phyloP scores from a whole-genome alignment of 2,888 invertebrate genomes.

The Eupsilia transversa region DNA sequence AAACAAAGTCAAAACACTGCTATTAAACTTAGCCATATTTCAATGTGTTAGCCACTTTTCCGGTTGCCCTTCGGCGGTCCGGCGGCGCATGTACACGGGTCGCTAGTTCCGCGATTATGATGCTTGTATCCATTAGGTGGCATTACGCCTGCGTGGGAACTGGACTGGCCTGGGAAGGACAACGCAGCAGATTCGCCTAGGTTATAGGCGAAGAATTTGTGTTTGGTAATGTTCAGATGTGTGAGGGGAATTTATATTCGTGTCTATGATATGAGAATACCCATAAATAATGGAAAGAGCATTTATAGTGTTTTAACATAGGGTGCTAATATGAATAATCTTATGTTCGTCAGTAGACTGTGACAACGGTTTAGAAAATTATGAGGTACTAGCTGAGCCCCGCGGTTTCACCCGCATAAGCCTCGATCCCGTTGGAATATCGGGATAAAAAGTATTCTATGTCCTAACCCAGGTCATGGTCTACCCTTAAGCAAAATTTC shows the following conservation, averaged over 20 bases:
- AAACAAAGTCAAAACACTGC: background rate
- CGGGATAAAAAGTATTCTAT: too few relatives aligned
- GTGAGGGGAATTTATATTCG: background rate
- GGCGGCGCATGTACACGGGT: conserved; percentile 37
- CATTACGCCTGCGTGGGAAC: conserved; percentile 81
- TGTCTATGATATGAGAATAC: background rate
- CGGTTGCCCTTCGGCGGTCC: conserved; percentile 11
- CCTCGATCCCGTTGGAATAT: too few relatives aligned
- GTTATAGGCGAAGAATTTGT: conserved; percentile 45
- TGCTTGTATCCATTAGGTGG: conserved; percentile 68
- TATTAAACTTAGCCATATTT: background rate
- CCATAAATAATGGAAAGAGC: background rate
- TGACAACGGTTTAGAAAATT: too few relatives aligned
- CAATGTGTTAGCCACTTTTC: background rate
- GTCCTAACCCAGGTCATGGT: too few relatives aligned
- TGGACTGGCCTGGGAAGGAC: conserved; percentile 74
- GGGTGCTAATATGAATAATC: too few relatives aligned
- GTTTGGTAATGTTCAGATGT: background rate
- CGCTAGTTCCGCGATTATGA: conserved; percentile 69
- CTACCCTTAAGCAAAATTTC: too few relatives aligned
- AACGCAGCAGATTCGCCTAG: conserved; percentile 47
- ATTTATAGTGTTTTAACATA: too few relatives aligned
- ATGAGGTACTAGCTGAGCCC: too few relatives aligned
- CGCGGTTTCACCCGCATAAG: too few relatives aligned
- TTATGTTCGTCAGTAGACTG: too few relatives aligned